Conservation (phyloP, 2,888 invertebrate species). For the Platycheirus rosarum region DNA sequence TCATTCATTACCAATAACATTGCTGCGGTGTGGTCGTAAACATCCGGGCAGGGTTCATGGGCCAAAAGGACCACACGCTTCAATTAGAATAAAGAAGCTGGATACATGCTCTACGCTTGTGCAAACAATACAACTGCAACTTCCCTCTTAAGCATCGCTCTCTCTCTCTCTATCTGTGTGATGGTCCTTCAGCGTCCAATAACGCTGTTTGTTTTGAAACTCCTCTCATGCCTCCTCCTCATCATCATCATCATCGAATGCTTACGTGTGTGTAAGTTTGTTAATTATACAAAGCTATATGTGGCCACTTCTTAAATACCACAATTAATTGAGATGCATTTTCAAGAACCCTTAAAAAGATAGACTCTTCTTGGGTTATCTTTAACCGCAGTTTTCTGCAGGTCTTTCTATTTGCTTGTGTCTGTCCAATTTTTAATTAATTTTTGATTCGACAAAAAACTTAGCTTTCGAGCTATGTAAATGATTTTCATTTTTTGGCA, state of each 20-base stretch:
- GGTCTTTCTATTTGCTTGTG: conserved; percentile 34
- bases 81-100: conserved; percentile 66
- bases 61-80: conserved; percentile 69
- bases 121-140: conserved; percentile 7
- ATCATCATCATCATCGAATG: conserved; percentile 24
- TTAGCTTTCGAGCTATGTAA: too few species aligned
- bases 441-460: too few species aligned
- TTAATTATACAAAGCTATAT: conserved; percentile 67
- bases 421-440: too few species aligned
- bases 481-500: conserved; percentile 23
- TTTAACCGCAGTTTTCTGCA: conserved; percentile 62
- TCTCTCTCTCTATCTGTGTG: too few species aligned
- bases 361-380: conserved; percentile 2
- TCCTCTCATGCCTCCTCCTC: conserved; percentile 32
- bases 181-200: conserved; percentile 3
- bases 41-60: conserved; percentile 55
- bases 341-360: conserved; percentile 38
- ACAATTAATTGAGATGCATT: conserved; percentile 74
- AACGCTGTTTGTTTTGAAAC: conserved; percentile 58
- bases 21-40: conserved; percentile 71
- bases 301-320: conserved; percentile 58
- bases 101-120: conserved; percentile 27
- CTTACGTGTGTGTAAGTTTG: conserved; percentile 40
- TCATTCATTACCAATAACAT: conserved; percentile 55
- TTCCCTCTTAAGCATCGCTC: conserved; percentile 63